Evolutionary conservation across 2,888 invertebrate species (phyloP), one percentile per base, ranked within the genome.

Genomic region (Linyphia triangularis): DNA sequence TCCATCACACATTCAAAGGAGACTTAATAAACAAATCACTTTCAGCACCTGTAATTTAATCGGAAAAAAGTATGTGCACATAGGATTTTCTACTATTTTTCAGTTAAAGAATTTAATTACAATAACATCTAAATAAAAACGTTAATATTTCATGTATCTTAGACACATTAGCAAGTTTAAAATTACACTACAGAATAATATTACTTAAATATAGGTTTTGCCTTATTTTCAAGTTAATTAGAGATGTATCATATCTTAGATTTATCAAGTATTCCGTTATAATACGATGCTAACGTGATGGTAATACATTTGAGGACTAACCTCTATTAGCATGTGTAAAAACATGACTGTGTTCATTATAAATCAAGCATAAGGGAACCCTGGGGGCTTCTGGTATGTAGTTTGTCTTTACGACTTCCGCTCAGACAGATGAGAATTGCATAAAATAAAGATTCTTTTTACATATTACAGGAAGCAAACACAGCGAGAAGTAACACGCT

Each of bases 391-490:
- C 16, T 43, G 7, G n/a, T 16, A 3, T 43, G 43, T 43, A 43
- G 13, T 43, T 43, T 13, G 43, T 43, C 13, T 43, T 43, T 43
- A 43, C 43, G 43, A 43, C 43, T 43, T 43, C 43, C 43, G 43
- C 43, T 43, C 16, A 9, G 7, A 43, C 16, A 9, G 7, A 43
- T 43, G 43, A 16, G 43, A 43, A 43, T 43, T 9, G 16, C 43
- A 10, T 43, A 43, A 16, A 43, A 43, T 13, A 4, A 16, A 43
- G 16, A 43, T 13, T 7, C 43, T 70, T 61, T 70, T n/a, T n/a
- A n/a, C n/a, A n/a, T n/a, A n/a, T n/a, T 43, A 43, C 70, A 70
- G 70, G 70, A 40, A 70, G 40, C 40, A 70, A 70, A 70, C 40
- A n/a, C 40, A 70, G 70, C 43, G 3, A 43, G 43, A 43, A 43